phyloP scores from a whole-genome alignment of 2,888 invertebrate species.

The Thereva nobilitata region DNA sequence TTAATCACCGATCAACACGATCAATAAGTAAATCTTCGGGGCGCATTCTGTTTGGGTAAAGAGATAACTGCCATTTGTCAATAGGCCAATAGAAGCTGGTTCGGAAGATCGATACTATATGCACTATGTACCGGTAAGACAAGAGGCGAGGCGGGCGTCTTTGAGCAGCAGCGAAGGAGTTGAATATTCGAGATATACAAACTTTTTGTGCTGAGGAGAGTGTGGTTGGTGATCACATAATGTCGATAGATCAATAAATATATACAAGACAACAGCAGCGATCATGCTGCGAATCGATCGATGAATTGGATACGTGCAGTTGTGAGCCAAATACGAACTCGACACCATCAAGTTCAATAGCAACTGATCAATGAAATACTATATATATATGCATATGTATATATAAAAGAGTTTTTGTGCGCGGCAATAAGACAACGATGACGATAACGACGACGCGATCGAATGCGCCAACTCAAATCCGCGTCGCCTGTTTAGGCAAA shows the following conservation, averaged over 20 bases:
- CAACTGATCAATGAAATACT: constrained; percentile 25
- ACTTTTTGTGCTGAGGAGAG: neutral
- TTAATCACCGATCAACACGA: constrained; percentile 10
- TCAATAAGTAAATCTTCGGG: constrained; percentile 7
- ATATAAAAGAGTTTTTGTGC: too few species aligned
- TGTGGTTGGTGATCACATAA: constrained; percentile 8
- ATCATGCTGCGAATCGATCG: constrained; percentile 16
- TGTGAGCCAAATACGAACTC: neutral
- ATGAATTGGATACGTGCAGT: constrained; percentile 5
- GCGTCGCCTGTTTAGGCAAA: neutral
- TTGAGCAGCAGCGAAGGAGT: too few species aligned
- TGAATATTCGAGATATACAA: neutral
- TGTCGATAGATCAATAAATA: neutral
- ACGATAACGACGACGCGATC: neutral
- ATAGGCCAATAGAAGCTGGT: too few species aligned
- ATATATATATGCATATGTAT: neutral
- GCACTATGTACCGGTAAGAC: neutral
- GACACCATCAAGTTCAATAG: constrained; percentile 10
- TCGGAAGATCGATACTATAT: neutral
- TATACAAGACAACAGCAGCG: neutral
- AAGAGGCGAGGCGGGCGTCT: constrained; percentile 15
- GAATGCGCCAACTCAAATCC: neutral
- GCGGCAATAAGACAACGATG: neutral
- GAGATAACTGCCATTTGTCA: constrained; percentile 11
- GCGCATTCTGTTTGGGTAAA: constrained; percentile 1